These are phyloP conservation scores for Leptinotarsa peninsularis DNA, from an alignment of 2,888 invertebrate species.

Conservation along the genomic window DNA sequence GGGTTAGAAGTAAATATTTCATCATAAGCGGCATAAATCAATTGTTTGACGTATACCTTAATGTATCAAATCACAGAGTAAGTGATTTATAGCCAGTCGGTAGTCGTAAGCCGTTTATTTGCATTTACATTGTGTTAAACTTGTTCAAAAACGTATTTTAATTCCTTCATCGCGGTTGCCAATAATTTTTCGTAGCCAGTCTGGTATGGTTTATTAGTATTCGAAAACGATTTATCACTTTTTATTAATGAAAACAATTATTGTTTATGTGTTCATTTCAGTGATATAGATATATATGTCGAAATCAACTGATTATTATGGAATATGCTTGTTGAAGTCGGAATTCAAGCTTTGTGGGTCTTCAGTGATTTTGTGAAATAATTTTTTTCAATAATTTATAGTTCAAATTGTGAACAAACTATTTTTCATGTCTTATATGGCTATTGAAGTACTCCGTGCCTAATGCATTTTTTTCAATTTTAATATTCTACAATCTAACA, in stretches of 20 bases:
- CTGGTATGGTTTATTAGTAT: conserved; percentile 31
- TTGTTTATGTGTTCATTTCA: conserved; percentile 36
- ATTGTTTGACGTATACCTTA: conserved; percentile 63
- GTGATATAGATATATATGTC: conserved; percentile 25
- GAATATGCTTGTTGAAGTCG: not conserved
- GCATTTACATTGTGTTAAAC: conserved; percentile 66
- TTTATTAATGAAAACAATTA: conserved; percentile 36
- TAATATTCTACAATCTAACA: too few relatives aligned
- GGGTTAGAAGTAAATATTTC: conserved; percentile 63
- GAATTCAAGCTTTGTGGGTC: not conserved
- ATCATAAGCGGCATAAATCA: conserved; percentile 62
- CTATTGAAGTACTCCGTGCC: too few relatives aligned
- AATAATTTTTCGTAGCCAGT: conserved; percentile 35
- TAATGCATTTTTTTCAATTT: too few relatives aligned
- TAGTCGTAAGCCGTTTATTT: conserved; percentile 66
- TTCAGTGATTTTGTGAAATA: too few relatives aligned
- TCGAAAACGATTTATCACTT: conserved; percentile 34
- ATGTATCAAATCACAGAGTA: conserved; percentile 66
- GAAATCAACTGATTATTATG: conserved; percentile 20
- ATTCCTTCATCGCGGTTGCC: conserved; percentile 56
- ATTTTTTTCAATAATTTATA: too few relatives aligned
- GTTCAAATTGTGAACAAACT: too few relatives aligned
- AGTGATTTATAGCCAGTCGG: conserved; percentile 65
- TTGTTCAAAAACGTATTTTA: conserved; percentile 64
- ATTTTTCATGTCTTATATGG: too few relatives aligned